Conservation (phyloP, 1,140 invertebrate genomes). For the Bombyx mori region ASM3026992v2 NC_085117.1:18774501-18775000, state of each 20-base stretch:
- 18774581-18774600: no score
- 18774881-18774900: slow-evolving; percentile 14
- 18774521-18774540: no score
- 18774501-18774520: no score
- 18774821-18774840: no score
- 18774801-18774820: no score
- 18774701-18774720: slow-evolving; percentile 35
- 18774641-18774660: slow-evolving; percentile 2
- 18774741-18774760: slow-evolving; percentile 35
- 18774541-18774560: no score
- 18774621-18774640: no score
- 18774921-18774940: slow-evolving; percentile 22
- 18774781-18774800: slow-evolving; percentile 6
- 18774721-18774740: slow-evolving; percentile 18
- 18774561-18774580: no score
- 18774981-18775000: slow-evolving; percentile 16
- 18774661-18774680: slow-evolving; percentile 33
- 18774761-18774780: slow-evolving; percentile 27
- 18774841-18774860: slow-evolving; percentile 1
- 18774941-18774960: slow-evolving; percentile 28
- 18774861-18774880: slow-evolving; percentile 27
- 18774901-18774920: slow-evolving; percentile 2
- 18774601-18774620: no score
- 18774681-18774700: slow-evolving; percentile 46
- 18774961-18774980: slow-evolving; percentile 21